Base-by-base conservation (phyloP, 2,888 invertebrate genomes). In the Amphipoea lucens region DNA sequence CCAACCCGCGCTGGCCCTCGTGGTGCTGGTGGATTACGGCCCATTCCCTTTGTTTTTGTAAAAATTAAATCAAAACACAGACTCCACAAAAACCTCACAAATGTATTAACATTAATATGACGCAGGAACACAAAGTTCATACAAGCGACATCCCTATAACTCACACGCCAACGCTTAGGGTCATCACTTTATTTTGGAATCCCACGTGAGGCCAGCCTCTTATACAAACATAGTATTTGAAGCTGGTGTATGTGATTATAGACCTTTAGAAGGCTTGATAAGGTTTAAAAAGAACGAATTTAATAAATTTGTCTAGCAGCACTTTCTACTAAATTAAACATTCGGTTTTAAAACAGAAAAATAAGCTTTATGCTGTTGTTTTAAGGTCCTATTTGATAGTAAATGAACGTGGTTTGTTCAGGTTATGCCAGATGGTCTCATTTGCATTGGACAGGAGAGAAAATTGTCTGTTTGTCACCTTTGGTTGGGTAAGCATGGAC, bases 371-470 rank as follows among this genome's bases (percentile, higher is more conserved):
- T 80, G 0, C 0, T 0, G 0, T 68, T 36, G 70, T 11, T 0
- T 72, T 87, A 92, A 86, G 77, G 79, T 81, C 66, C 78, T 63
- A 1, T 54, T 73, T 78, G 62, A 17, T 6, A 1, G 82, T 72
- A 87, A 78, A 78, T 78, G 0, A 45, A 9, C 14, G 42, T 87
- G 88, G 84, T 87, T 83, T 66, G 82, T 84, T 83, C 83, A 84
- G 84, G 89, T 86, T 88, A 89, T 88, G 90, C 89, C 92, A 94
- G 93, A 93, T 93, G 92, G 91, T 90, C 93, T 94, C 94, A 94
- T 95, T 95, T 95, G 93, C 94, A 94, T 94, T 87, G 93, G 94
- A 93, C 94, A 94, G 92, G 93, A 92, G 92, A 91, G 93, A 93
- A 94, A 92, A 94, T 94, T 93, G 94, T 92, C 92, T 93, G 92